Conservation (phyloP, 2,888 invertebrate species). For the Leptinotarsa peninsularis region DNA sequence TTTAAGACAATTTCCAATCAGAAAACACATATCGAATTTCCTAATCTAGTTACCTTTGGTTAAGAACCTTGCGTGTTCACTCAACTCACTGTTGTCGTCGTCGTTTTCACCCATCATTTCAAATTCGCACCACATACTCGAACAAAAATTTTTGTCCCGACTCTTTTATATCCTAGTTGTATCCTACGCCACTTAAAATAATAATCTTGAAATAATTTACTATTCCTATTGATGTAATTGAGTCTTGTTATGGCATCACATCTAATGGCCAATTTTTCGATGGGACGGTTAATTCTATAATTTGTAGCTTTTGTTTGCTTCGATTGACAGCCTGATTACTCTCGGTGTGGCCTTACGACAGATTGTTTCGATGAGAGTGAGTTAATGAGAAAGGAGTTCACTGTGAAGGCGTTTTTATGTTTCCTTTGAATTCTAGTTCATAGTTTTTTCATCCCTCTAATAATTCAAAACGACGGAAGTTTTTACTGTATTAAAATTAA, state of each 20-base stretch:
- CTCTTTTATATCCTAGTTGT: slow-evolving; percentile 42
- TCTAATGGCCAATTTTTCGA: slow-evolving; percentile 42
- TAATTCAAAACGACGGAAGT: no score
- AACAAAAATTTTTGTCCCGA: slow-evolving; percentile 36
- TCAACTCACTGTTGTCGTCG: slow-evolving; percentile 83
- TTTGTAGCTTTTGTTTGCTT: slow-evolving; percentile 44
- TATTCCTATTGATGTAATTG: slow-evolving; percentile 43
- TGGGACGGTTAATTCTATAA: slow-evolving; percentile 44
- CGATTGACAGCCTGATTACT: slow-evolving; percentile 40
- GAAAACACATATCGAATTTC: not conserved
- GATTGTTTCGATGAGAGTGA: not conserved
- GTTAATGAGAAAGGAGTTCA: not conserved
- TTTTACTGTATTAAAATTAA: no score
- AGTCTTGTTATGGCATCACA: slow-evolving; percentile 26
- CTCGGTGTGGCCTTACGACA: slow-evolving; percentile 26
- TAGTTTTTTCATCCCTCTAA: no score
- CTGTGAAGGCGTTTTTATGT: not conserved
- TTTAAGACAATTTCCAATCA: not conserved
- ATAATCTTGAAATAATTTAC: slow-evolving; percentile 45
- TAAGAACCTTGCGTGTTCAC: slow-evolving; percentile 76
- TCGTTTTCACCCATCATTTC: slow-evolving; percentile 74
- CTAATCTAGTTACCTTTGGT: slow-evolving; percentile 72
- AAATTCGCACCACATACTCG: slow-evolving; percentile 48
- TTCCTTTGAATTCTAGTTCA: not conserved
- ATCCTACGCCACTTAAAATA: slow-evolving; percentile 31